Evolutionary conservation across 2,113 vertebrate genomes (phyloP).

Genomic region (Gymnorhina tibicen): DNA sequence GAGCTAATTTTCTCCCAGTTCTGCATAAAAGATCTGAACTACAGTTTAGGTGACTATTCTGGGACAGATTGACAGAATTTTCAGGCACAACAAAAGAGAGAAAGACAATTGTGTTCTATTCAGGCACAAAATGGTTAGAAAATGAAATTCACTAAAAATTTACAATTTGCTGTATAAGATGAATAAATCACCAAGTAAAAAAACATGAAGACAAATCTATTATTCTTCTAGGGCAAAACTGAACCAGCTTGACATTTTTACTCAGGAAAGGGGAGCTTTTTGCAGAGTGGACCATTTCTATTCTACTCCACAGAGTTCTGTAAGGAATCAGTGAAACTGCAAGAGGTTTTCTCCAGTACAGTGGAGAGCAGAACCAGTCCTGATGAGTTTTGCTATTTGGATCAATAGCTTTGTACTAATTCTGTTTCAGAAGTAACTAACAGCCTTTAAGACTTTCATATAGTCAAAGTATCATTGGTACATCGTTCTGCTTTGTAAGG

Average conservation of each 20-base stretch:
- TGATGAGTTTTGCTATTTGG: background rate
- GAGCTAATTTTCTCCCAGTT: background rate
- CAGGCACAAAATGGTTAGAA: background rate
- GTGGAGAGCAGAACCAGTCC: background rate
- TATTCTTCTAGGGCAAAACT: background rate
- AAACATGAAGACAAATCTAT: background rate
- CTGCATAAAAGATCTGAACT: background rate
- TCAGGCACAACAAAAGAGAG: background rate
- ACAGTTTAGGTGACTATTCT: background rate
- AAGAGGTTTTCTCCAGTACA: background rate
- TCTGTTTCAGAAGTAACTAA: background rate
- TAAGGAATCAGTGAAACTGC: background rate
- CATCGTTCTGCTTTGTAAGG: background rate
- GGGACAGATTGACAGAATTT: background rate
- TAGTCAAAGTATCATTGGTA: accelerated
- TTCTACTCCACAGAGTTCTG: background rate
- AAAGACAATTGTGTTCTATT: background rate
- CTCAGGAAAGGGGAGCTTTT: background rate
- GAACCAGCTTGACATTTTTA: background rate
- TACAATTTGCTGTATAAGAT: background rate
- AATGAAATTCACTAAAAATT: background rate
- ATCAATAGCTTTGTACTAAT: background rate
- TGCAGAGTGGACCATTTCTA: background rate
- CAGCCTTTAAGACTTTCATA: background rate
- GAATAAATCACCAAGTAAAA: background rate